phyloP scores from a whole-genome alignment of 1,140 invertebrate species.

The Pseudomyrmex dendroicus region DNA sequence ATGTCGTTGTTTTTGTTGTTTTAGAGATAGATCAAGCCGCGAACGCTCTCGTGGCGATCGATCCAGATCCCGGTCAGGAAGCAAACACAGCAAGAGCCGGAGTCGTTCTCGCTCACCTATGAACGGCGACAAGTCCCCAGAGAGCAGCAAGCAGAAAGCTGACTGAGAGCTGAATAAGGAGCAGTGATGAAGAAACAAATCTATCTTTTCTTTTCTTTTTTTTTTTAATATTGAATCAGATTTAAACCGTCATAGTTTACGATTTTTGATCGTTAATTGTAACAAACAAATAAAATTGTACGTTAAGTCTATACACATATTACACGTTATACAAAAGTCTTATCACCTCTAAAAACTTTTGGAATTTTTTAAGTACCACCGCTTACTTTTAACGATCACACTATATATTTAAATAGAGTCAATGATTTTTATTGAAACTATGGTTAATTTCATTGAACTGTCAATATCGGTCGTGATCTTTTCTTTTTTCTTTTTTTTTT shows the following conservation, averaged over 20 bases:
- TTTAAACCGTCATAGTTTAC: slow-evolving; percentile 63
- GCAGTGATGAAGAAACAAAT: slow-evolving; percentile 13
- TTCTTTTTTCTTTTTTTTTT: neutral
- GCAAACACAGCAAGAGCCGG: slow-evolving; percentile 86
- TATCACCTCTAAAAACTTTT: neutral
- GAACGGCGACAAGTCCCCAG: slow-evolving; percentile 86
- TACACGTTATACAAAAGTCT: neutral
- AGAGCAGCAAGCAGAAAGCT: slow-evolving; percentile 80
- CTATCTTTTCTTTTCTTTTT: slow-evolving; percentile 56
- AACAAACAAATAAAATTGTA: slow-evolving; percentile 26
- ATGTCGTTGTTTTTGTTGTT: slow-evolving; percentile 40
- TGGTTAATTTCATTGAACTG: too few relatives aligned
- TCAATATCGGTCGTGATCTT: neutral
- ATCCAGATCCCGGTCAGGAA: slow-evolving; percentile 83
- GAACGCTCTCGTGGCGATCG: slow-evolving; percentile 83
- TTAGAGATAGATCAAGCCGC: slow-evolving; percentile 83
- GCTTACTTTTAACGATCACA: neutral
- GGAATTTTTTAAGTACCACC: neutral
- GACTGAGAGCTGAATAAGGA: slow-evolving; percentile 69
- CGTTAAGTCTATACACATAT: neutral
- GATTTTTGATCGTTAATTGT: slow-evolving; percentile 38
- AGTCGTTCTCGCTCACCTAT: slow-evolving; percentile 85
- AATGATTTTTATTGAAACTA: neutral
- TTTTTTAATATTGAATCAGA: slow-evolving; percentile 68
- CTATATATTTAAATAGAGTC: neutral